Conservation (phyloP, 2,797 vertebrate species). For the Microctenopoma stevenorrisi region DNA sequence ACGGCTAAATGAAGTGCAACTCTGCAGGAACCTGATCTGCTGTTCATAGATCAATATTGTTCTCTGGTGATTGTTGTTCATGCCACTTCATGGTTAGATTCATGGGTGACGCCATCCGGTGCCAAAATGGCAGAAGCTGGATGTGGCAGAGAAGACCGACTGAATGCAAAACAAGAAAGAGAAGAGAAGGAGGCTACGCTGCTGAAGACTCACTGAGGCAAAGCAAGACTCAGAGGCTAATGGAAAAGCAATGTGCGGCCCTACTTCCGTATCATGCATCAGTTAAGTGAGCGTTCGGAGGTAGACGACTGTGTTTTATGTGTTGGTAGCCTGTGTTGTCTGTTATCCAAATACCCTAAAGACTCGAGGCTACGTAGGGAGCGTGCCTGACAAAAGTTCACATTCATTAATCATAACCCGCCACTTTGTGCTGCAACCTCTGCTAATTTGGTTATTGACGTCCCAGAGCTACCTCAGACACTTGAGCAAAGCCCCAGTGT, state of each 20-base stretch:
- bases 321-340: conserved; percentile 17
- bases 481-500: conserved; percentile 14
- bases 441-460: conserved; percentile 32
- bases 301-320: conserved; percentile 1
- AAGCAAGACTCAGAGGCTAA: conserved; percentile 59
- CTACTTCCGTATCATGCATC: conserved; percentile 62
- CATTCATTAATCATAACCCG: conserved; percentile 80
- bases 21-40: conserved; percentile 26
- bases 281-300: conserved; percentile 35
- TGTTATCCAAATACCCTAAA: conserved; percentile 46
- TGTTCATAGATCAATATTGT: conserved; percentile 5
- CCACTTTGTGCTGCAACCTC: conserved; percentile 56
- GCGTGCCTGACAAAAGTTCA: conserved; percentile 70
- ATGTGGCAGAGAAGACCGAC: background rate
- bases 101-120: background rate
- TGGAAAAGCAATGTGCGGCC: conserved; percentile 63
- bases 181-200: conserved; percentile 5
- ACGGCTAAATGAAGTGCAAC: background rate
- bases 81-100: conserved; percentile 19
- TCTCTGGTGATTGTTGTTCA: conserved; percentile 3
- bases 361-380: conserved; percentile 43
- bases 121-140: too few species aligned
- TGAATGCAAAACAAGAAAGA: conserved; percentile 8
- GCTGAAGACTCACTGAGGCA: conserved; percentile 48
- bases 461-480: conserved; percentile 17